Base-by-base conservation (phyloP, 2,888 invertebrate genomes). In the Diaperis boleti region DNA sequence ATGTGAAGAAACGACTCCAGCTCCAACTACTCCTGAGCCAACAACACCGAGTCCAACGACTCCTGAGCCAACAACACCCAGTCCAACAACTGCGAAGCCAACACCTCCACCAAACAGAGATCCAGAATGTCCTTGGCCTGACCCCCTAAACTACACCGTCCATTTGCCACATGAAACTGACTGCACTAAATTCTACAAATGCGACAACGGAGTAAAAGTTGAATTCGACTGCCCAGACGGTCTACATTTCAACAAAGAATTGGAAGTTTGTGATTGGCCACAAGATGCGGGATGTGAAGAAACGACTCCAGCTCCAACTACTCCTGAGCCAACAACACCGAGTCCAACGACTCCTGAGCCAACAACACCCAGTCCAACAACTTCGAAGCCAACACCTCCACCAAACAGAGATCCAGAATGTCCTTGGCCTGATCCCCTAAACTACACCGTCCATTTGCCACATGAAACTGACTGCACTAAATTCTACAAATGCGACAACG, bases 131-230 rank as follows among this genome's bases (percentile, higher is more conserved):
- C 57, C 57, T 10, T 45, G 33, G 44, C 52, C 42, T 1, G 52
- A 52, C n/a, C 60, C 60, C 6, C 1, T 59, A 10, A 33, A 66
- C 14, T 18, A 59, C 18, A 61, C 61, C 22, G 66, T 64, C 6
- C 64, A 64, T 39, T 47, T 70, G 8, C 65, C 70, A 8, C 69
- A 70, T 41, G 66, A 69, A 59, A 56, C 22, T 5, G 64, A 70
- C 33, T 70, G 69, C 56, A 57, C 45, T 14, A 64, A 62, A 50
- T 70, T 67, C 60, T 70, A 67, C 63, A 63, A 60, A 37, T 70
- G 70, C 42, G 60, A 62, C 31, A 44, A 67, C 33, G 64, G 67
- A 3, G 33, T 55, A 3, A 65, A 60, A 59, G 54, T 65, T 13
- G 49, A 45, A 26, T 39, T 65, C n/a, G 49, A 37, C 13, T 67